Conservation (phyloP, 2,113 vertebrate species). For the Cathartes aura region DNA sequence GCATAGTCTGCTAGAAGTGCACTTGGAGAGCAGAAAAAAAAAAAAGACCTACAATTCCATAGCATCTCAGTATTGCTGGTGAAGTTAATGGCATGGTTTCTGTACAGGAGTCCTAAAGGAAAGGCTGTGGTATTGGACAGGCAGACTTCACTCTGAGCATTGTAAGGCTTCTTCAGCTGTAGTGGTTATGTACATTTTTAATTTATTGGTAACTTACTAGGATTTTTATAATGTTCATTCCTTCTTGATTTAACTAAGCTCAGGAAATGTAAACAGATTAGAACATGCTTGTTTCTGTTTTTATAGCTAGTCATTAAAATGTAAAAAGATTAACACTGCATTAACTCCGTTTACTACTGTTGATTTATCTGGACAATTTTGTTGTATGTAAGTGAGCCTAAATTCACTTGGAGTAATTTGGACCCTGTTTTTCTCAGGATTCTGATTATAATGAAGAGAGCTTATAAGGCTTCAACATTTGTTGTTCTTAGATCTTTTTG, state of each 20-base stretch:
- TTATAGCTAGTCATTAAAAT: conserved; percentile 62
- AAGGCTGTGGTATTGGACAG: not conserved
- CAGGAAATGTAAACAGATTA: conserved; percentile 71
- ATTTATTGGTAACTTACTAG: conserved; percentile 40
- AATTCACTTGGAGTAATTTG: conserved; percentile 53
- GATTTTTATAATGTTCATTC: conserved; percentile 62
- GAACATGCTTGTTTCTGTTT: conserved; percentile 58
- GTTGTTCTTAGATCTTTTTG: conserved; percentile 17
- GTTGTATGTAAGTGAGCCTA: conserved; percentile 5
- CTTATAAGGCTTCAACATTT: conserved; percentile 10
- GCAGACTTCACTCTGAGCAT: not conserved
- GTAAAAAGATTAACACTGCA: conserved; percentile 54
- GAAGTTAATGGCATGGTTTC: not conserved
- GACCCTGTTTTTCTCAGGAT: conserved; percentile 40
- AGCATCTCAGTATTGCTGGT: conserved; percentile 12
- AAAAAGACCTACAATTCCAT: not conserved
- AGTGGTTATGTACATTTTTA: conserved; percentile 24
- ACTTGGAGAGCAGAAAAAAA: not conserved
- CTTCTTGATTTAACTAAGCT: conserved; percentile 66
- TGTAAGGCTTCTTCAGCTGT: not conserved
- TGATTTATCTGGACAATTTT: conserved; percentile 36
- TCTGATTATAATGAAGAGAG: conserved; percentile 36
- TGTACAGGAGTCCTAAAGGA: not conserved
- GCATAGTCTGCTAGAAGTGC: not conserved
- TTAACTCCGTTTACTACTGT: conserved; percentile 59